These are phyloP conservation scores for Trimorus sp. DNA, from an alignment of 2,888 invertebrate genomes.

Conservation along the genomic window DNA sequence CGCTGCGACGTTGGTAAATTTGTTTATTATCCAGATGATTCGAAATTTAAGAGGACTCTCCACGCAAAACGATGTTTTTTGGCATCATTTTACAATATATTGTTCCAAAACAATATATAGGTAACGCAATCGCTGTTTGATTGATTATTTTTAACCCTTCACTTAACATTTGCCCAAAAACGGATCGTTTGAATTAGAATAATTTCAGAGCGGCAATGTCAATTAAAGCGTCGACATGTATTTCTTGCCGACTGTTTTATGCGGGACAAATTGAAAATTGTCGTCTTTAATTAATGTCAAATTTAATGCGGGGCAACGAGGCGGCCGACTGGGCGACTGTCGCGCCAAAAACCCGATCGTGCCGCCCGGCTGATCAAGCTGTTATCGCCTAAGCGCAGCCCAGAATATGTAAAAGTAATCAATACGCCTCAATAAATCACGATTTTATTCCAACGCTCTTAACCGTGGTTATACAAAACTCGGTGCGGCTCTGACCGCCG, in stretches of 20 bases:
- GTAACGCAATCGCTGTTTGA: too few species aligned
- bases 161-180: not conserved
- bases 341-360: conserved; percentile 29
- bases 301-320: not conserved
- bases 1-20: too few species aligned
- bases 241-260: not conserved
- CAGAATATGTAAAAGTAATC: conserved; percentile 63
- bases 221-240: conserved; percentile 1
- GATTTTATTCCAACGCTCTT: conserved; percentile 58
- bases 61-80: too few species aligned
- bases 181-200: too few species aligned
- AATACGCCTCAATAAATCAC: conserved; percentile 67
- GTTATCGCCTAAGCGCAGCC: conserved; percentile 22
- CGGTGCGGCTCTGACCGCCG: conserved; percentile 12
- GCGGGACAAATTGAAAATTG: conserved; percentile 22
- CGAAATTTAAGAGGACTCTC: too few species aligned
- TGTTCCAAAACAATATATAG: too few species aligned
- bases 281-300: conserved; percentile 34
- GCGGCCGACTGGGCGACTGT: not conserved
- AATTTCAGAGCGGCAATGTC: not conserved
- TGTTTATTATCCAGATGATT: too few species aligned
- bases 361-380: conserved; percentile 30
- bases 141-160: too few species aligned
- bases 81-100: too few species aligned
- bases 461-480: conserved; percentile 28